A percentile compares a stretch with the other conserved stretches of the same genome.
Conservation (phyloP, 1,140 invertebrate genomes). For the Drosophila gunungcola region DNA sequence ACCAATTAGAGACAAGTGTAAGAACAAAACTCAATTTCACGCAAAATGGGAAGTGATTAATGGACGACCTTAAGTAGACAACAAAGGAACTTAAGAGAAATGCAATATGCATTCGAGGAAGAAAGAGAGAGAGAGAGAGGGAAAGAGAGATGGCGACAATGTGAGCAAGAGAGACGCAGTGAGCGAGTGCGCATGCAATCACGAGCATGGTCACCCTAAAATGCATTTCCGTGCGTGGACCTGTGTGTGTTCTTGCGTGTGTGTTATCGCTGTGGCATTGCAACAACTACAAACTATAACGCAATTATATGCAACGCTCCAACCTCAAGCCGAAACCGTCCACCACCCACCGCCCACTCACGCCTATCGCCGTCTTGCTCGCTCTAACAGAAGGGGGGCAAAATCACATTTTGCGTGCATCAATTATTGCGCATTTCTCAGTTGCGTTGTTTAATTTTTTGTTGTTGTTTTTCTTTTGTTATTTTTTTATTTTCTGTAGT, state of each 20-base stretch:
- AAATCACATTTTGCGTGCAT: constrained; percentile 81
- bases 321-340: constrained; percentile 20
- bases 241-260: constrained; percentile 41
- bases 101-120: neutral
- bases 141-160: neutral
- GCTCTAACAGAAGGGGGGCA: constrained; percentile 16
- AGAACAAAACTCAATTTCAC: constrained; percentile 5
- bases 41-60: constrained; percentile 69
- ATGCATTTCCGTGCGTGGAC: constrained; percentile 14
- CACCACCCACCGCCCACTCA: constrained; percentile 21
- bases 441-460: constrained; percentile 72
- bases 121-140: neutral
- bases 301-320: constrained; percentile 70
- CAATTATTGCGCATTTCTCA: constrained; percentile 80
- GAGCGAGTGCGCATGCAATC: constrained; percentile 64
- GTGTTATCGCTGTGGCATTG: constrained; percentile 67
- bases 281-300: constrained; percentile 78
- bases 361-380: constrained; percentile 38
- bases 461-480: constrained; percentile 7
- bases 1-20: neutral
- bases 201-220: constrained; percentile 66
- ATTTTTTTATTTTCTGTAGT: constrained; percentile 4
- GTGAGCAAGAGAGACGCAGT: constrained; percentile 43
- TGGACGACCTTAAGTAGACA: constrained; percentile 55
- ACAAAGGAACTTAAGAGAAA: constrained; percentile 39